Conservation (phyloP, 2,797 vertebrate genomes). For the Falco concolor region DNA sequence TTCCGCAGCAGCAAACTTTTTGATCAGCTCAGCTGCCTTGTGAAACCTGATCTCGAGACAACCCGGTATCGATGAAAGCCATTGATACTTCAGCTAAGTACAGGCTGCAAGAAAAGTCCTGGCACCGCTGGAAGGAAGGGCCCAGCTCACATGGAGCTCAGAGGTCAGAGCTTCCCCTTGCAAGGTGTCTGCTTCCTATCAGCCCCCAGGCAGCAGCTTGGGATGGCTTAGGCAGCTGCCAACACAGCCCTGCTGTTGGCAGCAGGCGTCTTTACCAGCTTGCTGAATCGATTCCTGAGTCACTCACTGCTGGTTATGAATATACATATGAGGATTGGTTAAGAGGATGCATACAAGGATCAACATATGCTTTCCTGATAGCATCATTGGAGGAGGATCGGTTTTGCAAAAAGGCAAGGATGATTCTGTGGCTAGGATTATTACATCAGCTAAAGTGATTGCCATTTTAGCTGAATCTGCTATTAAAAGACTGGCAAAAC, state of each 20-base stretch:
- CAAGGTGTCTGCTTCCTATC: neutral
- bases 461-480: neutral
- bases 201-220: neutral
- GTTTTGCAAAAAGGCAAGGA: neutral
- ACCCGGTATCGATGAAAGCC: rapidly evolving
- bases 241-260: neutral
- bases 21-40: neutral
- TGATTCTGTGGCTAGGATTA: neutral
- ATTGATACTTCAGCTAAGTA: neutral
- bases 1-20: neutral
- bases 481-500: neutral
- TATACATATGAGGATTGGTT: neutral
- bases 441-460: neutral
- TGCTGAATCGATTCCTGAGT: neutral
- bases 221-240: neutral
- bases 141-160: neutral
- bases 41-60: neutral
- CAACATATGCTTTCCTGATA: neutral
- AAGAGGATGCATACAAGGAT: neutral
- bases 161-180: neutral
- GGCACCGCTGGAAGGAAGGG: neutral
- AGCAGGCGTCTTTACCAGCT: neutral
- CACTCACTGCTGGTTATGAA: neutral
- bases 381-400: rapidly evolving
- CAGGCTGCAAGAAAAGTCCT: neutral